Evolutionary conservation across 1,140 invertebrate species (phyloP), one percentile per base, ranked within the genome.

Genomic region (Diachasma alloeum): DNA sequence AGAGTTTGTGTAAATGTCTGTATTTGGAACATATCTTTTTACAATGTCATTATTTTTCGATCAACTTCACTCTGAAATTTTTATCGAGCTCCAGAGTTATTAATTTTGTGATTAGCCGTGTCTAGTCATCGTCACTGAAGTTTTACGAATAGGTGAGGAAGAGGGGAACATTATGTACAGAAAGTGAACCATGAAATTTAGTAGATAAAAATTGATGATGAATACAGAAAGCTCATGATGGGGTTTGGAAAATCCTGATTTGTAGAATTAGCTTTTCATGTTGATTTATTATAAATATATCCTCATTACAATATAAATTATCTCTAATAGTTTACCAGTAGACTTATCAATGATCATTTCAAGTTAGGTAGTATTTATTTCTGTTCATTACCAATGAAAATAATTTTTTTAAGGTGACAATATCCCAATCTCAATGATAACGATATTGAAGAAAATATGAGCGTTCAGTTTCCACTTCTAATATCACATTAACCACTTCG

Each of bases 401-500:
- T 3, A 13, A 6, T 8, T 22, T 17, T 31, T 31, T 26, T 31
- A 15, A 24, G 4, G 3, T 19, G 24, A 39, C 31, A 42, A 4
- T 73, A 37, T 72, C 9, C 15, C 10, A 26, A 13, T 26, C 26
- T 63, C 10, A 63, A 1, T 63, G 59, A 63, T 63, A 63, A 31
- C 17, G 22, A 31, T 63, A 63, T 63, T 63, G 22, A 63, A 26
- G 59, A 26, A 31, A n/a, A 77, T 67, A 59, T 44, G 31, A 71
- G 36, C 48, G 73, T 59, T 19, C 10, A 24, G 8, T 75, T 73
- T 48, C 31, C 59, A 67, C 26, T 26, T 78, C 48, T 75, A 75
- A 75, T 78, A 75, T 78, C 73, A 78, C 77, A 78, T 72, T 76
- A 59, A 73, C 67, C 24, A 73, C 24, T 63, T 79, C 74, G 37